Base-by-base conservation (phyloP, 2,888 invertebrate genomes). In the Serrognathus titanus region DNA sequence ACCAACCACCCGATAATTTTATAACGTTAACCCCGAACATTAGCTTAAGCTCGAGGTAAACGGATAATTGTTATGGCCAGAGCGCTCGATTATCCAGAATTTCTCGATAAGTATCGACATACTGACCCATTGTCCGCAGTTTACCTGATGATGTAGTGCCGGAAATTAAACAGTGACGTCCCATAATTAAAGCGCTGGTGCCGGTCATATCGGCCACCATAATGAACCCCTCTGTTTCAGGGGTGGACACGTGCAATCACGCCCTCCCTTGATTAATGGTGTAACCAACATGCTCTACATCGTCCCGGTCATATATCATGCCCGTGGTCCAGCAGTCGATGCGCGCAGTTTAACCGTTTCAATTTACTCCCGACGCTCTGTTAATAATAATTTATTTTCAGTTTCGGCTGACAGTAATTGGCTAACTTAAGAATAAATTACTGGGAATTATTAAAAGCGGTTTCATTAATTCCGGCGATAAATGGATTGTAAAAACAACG, bases 271-370 rank as follows among this genome's bases (percentile, higher is more conserved):
- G 74, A 75, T 75, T 75, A 75, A 75, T 75, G 72, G 71, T 66
- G 60, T 66, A 64, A 65, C 67, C 71, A 72, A 71, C 72, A 70
- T 73, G 73, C 70, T 73, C 67, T 68, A 72, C 73, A 73, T 73
- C 74, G 74, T 71, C 71, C 74, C 70, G 71, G 67, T 68, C 71
- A 74, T 75, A 73, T 71, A 75, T 75, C 74, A 74, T 65, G 64
- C 59, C 61, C 51, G 40, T 58, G 53, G 58, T 54, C 58, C 54
- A 41, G 41, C 48, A 24, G 52, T 41, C 36, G 45, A 52, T 43
- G 61, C 63, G 62, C 57, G 60, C 60, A 61, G 63, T 64, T 64
- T 61, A 64, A 64, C 64, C 63, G 64, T 64, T 64, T 64, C 64
- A 63, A 64, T 64, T 64, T 64, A 61, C 50, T 50, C 49, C 53